These are phyloP conservation scores for Ambastaia sidthimunki DNA, from an alignment of 2,797 vertebrate species.

Conservation along the genomic window DNA sequence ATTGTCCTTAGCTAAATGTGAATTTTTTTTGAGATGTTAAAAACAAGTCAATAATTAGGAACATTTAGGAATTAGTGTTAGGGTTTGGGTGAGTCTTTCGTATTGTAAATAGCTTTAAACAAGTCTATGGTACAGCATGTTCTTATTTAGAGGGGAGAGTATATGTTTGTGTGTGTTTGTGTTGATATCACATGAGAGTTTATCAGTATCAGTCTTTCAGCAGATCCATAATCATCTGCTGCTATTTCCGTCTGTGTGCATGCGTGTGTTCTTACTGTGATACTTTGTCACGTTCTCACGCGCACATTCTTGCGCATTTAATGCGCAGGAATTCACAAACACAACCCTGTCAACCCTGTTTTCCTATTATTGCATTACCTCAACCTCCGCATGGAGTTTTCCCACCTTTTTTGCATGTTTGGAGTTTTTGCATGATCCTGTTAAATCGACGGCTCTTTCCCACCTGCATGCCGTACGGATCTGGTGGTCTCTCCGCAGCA, in stretches of 20 bases:
- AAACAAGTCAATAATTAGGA: too few species aligned
- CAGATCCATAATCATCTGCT: not conserved
- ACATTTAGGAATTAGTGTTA: too few species aligned
- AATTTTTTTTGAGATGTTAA: too few species aligned
- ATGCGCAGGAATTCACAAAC: not conserved
- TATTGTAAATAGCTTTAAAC: not conserved
- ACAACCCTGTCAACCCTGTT: conserved; percentile 19
- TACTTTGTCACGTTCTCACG: not conserved
- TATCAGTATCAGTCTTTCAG: conserved; percentile 16
- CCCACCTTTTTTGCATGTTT: not conserved
- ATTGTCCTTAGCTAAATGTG: too few species aligned
- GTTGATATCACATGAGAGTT: conserved; percentile 17
- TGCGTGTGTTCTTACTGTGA: not conserved
- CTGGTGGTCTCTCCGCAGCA: conserved; percentile 35
- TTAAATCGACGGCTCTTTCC: conserved; percentile 12
- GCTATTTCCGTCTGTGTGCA: conserved; percentile 38
- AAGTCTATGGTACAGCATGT: not conserved
- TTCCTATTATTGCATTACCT: conserved; percentile 12
- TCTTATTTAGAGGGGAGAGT: too few species aligned
- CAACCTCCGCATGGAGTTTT: not conserved
- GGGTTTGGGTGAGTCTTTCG: too few species aligned
- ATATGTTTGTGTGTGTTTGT: not conserved
- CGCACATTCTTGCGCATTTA: not conserved
- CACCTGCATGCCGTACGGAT: conserved; percentile 8
- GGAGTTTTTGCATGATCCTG: conserved; percentile 39